Evolutionary conservation across 2,888 invertebrate genomes (phyloP).

Genomic region (Tipula lateralis): DNA sequence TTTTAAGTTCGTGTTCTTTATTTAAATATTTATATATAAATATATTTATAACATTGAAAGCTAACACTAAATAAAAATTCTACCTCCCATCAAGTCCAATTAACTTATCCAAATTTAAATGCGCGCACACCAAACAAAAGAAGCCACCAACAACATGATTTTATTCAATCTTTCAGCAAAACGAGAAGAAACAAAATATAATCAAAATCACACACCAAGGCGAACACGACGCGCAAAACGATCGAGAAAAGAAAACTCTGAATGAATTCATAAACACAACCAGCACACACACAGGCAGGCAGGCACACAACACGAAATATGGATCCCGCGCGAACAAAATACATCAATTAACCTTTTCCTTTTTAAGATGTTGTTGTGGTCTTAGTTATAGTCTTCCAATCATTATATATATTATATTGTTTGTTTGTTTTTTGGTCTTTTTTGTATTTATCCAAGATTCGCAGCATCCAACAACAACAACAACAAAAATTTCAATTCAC

Average conservation of each 20-base stretch:
- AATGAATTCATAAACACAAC: not conserved
- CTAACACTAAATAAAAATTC: slow-evolving; percentile 13
- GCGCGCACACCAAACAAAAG: not conserved
- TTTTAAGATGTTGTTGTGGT: not conserved
- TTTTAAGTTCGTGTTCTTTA: not conserved
- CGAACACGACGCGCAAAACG: not conserved
- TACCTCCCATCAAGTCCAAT: slow-evolving; percentile 28
- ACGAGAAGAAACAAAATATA: too few species aligned
- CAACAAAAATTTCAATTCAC: slow-evolving; percentile 12
- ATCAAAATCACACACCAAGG: not conserved
- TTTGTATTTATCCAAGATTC: not conserved
- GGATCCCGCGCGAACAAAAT: slow-evolving; percentile 25
- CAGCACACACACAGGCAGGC: not conserved
- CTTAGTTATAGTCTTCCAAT: not conserved
- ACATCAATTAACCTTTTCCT: slow-evolving; percentile 28
- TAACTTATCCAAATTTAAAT: slow-evolving; percentile 24
- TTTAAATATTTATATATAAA: too few species aligned
- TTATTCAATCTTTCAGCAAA: not conserved
- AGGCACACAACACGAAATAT: not conserved
- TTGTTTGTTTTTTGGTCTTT: not conserved
- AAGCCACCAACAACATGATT: not conserved
- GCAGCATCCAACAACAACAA: not conserved
- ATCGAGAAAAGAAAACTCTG: not conserved
- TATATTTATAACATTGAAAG: slow-evolving; percentile 9
- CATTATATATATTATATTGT: not conserved